Percentiles rank a stretch among this genome's conserved stretches.
Evolutionary conservation across 1,140 invertebrate species (phyloP).

Genomic region (Oryctes rhinoceros): DNA sequence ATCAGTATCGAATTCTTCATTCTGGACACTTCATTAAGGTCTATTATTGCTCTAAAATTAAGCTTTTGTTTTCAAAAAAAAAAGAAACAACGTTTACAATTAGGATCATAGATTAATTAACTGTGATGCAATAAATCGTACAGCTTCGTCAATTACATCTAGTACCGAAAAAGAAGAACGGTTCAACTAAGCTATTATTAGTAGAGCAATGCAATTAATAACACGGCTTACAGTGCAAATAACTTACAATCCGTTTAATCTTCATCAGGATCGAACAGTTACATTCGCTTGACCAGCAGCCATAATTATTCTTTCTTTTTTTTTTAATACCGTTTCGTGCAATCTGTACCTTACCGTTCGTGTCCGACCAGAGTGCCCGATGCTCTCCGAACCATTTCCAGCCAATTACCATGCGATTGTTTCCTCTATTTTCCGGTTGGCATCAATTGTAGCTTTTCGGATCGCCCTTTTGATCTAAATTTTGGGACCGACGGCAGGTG

Average conservation of each 20-base stretch:
- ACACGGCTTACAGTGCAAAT: not conserved
- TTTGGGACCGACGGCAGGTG: not conserved
- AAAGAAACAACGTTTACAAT: too few species aligned
- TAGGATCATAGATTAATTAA: too few species aligned
- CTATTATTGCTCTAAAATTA: too few species aligned
- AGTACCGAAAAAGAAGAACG: not conserved
- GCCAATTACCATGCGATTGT: not conserved
- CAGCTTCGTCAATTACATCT: slow-evolving; percentile 20
- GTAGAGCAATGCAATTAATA: slow-evolving; percentile 14
- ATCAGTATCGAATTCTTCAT: too few species aligned
- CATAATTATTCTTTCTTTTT: slow-evolving; percentile 14
- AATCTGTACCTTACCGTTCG: not conserved
- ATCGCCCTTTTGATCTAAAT: not conserved
- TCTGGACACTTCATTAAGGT: too few species aligned
- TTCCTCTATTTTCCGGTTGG: not conserved
- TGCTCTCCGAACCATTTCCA: too few species aligned
- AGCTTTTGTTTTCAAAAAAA: too few species aligned
- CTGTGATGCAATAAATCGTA: not conserved
- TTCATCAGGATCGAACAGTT: slow-evolving; percentile 17
- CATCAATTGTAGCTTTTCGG: not conserved
- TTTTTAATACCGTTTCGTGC: slow-evolving; percentile 16
- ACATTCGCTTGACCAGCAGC: not conserved
- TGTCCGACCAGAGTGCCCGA: not conserved
- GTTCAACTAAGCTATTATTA: not conserved
- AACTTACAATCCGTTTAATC: slow-evolving; percentile 23